Conservation (phyloP, 1,140 invertebrate species). For the Drosophila kohkoa region DNA sequence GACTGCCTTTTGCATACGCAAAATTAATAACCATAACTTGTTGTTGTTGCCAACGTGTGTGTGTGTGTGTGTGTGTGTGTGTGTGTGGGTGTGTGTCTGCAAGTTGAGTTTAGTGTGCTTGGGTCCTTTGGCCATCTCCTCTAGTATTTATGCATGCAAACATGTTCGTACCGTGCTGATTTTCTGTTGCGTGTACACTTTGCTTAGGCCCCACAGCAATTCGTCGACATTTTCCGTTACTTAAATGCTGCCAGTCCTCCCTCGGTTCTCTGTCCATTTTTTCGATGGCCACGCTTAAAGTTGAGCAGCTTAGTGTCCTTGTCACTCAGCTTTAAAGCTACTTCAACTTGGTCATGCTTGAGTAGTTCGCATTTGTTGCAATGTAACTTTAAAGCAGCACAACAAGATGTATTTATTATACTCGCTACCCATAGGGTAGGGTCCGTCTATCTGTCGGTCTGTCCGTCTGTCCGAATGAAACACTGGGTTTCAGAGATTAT, state of each 20-base stretch:
- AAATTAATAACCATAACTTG: slow-evolving; percentile 82
- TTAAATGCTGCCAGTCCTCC: slow-evolving; percentile 44
- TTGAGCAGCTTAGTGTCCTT: slow-evolving; percentile 7
- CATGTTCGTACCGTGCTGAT: slow-evolving; percentile 73
- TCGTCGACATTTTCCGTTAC: slow-evolving; percentile 55
- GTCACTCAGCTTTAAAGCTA: slow-evolving; percentile 54
- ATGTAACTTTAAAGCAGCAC: slow-evolving; percentile 33
- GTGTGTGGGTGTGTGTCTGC: slow-evolving; percentile 7
- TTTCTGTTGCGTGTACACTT: slow-evolving; percentile 73
- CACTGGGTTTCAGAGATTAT: too few species aligned
- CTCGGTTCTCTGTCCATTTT: background rate
- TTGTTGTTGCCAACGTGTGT: slow-evolving; percentile 38
- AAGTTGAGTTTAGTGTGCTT: slow-evolving; percentile 17
- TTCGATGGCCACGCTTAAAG: slow-evolving; percentile 21
- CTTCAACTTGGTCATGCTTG: slow-evolving; percentile 24
- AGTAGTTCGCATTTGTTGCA: slow-evolving; percentile 6
- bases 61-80: slow-evolving; percentile 5
- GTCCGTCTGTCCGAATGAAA: too few species aligned
- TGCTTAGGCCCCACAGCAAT: slow-evolving; percentile 59
- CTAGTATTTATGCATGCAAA: slow-evolving; percentile 82
- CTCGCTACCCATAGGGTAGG: too few species aligned
- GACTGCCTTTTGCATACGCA: slow-evolving; percentile 68
- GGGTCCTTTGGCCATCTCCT: slow-evolving; percentile 61
- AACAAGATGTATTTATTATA: background rate
- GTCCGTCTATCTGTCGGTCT: too few species aligned